These are phyloP conservation scores for Caranx melampygus DNA, from an alignment of 2,113 vertebrate genomes.

Conservation along the genomic window DNA sequence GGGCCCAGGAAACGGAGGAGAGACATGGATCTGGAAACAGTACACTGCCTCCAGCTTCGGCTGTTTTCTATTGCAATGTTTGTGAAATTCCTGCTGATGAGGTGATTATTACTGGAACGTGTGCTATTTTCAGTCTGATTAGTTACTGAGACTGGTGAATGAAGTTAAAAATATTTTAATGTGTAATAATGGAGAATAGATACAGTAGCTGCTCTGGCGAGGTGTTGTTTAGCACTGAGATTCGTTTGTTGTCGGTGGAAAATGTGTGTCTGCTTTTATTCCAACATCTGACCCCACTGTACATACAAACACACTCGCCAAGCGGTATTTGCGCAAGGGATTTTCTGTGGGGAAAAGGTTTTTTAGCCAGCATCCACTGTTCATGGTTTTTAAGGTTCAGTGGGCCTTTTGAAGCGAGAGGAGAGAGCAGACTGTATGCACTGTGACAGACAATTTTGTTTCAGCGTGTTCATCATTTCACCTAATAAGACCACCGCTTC, in stretches of 20 bases:
- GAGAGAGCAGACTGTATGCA: constrained; percentile 34
- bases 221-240: constrained; percentile 18
- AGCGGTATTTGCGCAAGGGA: constrained; percentile 53
- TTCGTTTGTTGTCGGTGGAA: constrained; percentile 29
- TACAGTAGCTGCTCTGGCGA: neutral
- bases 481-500: constrained; percentile 35
- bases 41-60: constrained; percentile 65
- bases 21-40: constrained; percentile 68
- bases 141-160: constrained; percentile 36
- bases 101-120: constrained; percentile 68
- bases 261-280: constrained; percentile 26
- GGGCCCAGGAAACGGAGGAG: constrained; percentile 65
- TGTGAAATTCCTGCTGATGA: constrained; percentile 76
- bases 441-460: constrained; percentile 58
- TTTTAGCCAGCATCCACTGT: constrained; percentile 36
- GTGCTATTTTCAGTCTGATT: constrained; percentile 55
- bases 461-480: constrained; percentile 54
- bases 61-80: constrained; percentile 62
- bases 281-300: constrained; percentile 60
- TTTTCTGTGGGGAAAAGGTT: constrained; percentile 12
- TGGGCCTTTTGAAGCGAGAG: constrained; percentile 59
- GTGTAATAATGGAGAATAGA: constrained; percentile 3
- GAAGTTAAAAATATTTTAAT: constrained; percentile 36
- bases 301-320: constrained; percentile 26
- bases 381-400: constrained; percentile 60